Evolutionary conservation across 2,888 invertebrate species (phyloP).

Genomic region (Ctenicera cuprea): DNA sequence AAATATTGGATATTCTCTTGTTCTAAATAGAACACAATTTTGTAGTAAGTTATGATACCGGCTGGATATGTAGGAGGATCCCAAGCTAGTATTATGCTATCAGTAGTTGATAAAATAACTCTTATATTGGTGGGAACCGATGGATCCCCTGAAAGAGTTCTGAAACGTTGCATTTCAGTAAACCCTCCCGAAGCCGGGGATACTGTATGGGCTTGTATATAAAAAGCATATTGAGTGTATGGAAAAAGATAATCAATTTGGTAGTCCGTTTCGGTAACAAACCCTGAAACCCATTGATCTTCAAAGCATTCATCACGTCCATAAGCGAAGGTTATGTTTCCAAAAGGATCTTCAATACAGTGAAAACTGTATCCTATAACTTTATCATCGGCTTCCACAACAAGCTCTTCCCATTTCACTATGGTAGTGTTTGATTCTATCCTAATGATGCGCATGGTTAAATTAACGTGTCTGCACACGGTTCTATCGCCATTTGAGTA

Average conservation of each 20-base stretch:
- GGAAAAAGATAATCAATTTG: conserved; percentile 76
- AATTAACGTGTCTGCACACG: conserved; percentile 76
- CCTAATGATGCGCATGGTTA: conserved; percentile 71
- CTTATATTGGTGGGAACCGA: conserved; percentile 65
- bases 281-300: conserved; percentile 63
- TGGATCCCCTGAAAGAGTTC: conserved; percentile 78
- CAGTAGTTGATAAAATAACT: conserved; percentile 64
- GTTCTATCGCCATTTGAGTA: conserved; percentile 83
- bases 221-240: conserved; percentile 83
- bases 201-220: conserved; percentile 75
- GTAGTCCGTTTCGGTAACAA: conserved; percentile 58
- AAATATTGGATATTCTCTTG: conserved; percentile 60
- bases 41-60: conserved; percentile 68
- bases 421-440: conserved; percentile 67
- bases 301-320: conserved; percentile 62
- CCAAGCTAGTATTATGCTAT: conserved; percentile 75
- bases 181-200: conserved; percentile 75
- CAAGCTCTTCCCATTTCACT: conserved; percentile 69
- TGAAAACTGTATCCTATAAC: conserved; percentile 78
- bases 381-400: conserved; percentile 48
- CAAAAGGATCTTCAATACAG: conserved; percentile 75
- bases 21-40: conserved; percentile 67
- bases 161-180: conserved; percentile 79
- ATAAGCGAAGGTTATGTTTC: conserved; percentile 75
- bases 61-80: conserved; percentile 72